Percentiles rank a stretch among this genome's conserved stretches.
Conservation (phyloP, 2,113 vertebrate genomes). For the Henicopernis longicauda region DNA sequence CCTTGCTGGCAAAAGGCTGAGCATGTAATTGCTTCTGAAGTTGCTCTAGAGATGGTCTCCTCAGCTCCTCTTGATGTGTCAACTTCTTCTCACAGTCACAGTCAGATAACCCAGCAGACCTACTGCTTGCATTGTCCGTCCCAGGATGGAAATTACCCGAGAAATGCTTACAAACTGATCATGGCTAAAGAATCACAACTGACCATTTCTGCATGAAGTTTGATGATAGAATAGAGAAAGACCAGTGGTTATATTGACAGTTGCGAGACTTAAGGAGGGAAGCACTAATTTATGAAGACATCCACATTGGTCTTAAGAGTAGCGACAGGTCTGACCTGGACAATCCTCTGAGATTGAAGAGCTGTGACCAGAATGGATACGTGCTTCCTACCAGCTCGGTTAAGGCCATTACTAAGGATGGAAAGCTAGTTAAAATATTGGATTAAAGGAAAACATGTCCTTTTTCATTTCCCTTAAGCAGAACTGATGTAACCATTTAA, state of each 20-base stretch:
- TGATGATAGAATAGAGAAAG: background rate
- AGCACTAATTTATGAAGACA: background rate
- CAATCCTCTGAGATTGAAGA: background rate
- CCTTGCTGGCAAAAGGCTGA: background rate
- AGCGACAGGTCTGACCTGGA: background rate
- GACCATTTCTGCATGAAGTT: background rate
- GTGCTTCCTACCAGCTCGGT: background rate
- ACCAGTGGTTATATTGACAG: background rate
- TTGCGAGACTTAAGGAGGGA: background rate
- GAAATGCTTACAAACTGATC: background rate
- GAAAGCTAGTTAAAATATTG: background rate
- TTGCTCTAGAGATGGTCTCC: background rate
- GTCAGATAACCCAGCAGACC: background rate
- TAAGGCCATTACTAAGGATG: background rate
- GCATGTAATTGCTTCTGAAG: background rate
- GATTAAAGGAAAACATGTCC: constrained; percentile 4
- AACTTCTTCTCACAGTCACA: background rate
- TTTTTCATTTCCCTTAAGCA: background rate
- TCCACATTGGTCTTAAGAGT: background rate
- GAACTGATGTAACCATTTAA: background rate
- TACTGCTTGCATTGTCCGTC: background rate
- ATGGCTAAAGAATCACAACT: background rate
- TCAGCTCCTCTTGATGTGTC: background rate
- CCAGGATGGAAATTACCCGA: background rate
- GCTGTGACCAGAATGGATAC: background rate